These are phyloP conservation scores for Bombylius discolor DNA, from an alignment of 2,888 invertebrate genomes.

Conservation along the genomic window DNA sequence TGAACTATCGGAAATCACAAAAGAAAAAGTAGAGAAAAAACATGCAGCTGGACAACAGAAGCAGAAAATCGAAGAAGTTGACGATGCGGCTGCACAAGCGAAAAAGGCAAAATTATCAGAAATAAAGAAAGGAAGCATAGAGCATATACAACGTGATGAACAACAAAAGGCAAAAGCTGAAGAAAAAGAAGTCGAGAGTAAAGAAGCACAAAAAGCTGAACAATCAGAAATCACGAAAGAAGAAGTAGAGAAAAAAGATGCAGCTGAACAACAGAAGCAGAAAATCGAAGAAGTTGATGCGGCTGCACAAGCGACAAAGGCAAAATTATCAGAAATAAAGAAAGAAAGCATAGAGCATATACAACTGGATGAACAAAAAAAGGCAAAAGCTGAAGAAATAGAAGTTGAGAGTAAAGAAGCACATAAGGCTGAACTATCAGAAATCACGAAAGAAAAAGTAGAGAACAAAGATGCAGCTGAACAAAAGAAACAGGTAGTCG, in stretches of 20 bases:
- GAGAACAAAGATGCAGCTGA: not conserved
- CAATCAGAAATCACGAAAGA: conserved; percentile 14
- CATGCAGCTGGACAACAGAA: too few species aligned
- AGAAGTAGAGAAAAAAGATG: conserved; percentile 17
- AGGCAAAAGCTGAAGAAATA: too few species aligned
- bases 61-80: too few species aligned
- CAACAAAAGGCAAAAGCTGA: not conserved
- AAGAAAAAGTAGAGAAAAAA: too few species aligned
- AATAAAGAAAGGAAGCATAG: conserved; percentile 10
- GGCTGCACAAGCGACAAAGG: too few species aligned
- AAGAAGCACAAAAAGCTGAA: conserved; percentile 3
- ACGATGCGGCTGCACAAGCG: not conserved
- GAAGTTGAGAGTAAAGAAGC: too few species aligned
- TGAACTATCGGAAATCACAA: too few species aligned
- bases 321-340: too few species aligned
- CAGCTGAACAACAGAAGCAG: conserved; percentile 10
- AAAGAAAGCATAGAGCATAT: too few species aligned
- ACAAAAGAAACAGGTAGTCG: not conserved
- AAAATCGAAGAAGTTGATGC: too few species aligned
- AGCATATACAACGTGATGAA: not conserved
- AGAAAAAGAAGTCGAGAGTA: not conserved
- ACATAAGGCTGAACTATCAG: too few species aligned
- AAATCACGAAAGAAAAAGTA: not conserved
- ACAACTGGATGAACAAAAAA: too few species aligned
- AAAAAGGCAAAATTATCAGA: conserved; percentile 13